Evolutionary conservation across 1,140 invertebrate species (phyloP).

Genomic region (Metopolophium dirhodum): DNA sequence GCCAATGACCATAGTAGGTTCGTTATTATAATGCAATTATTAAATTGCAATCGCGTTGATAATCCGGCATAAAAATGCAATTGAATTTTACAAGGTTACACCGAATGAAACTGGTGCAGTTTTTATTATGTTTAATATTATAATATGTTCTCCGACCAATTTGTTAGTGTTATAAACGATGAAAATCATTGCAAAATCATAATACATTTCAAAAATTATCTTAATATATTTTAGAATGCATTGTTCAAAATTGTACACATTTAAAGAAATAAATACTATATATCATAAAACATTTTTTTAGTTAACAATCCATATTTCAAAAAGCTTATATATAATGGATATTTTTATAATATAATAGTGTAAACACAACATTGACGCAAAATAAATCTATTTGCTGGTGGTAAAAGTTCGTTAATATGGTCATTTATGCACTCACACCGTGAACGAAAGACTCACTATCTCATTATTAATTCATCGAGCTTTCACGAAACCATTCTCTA

Average conservation of each 20-base stretch:
- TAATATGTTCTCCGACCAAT: background rate
- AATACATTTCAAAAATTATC: background rate
- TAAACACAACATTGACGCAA: background rate
- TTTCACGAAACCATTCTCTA: conserved; percentile 26
- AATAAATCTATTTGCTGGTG: background rate
- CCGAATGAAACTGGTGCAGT: background rate
- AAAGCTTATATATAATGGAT: background rate
- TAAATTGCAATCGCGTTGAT: background rate
- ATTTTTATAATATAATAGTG: background rate
- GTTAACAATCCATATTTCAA: background rate
- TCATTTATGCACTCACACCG: conserved; percentile 23
- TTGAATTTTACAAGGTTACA: background rate
- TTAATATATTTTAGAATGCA: background rate
- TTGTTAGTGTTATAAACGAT: background rate
- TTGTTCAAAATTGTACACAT: background rate
- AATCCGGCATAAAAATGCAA: background rate
- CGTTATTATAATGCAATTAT: background rate
- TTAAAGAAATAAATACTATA: background rate
- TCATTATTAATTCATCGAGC: conserved; percentile 28
- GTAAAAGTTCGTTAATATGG: conserved; percentile 22
- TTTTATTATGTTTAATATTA: background rate
- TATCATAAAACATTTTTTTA: background rate
- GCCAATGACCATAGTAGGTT: no score
- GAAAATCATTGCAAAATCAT: background rate
- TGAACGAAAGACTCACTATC: background rate